Conservation (phyloP, 2,888 invertebrate genomes). For the Melipona beecheii region DNA sequence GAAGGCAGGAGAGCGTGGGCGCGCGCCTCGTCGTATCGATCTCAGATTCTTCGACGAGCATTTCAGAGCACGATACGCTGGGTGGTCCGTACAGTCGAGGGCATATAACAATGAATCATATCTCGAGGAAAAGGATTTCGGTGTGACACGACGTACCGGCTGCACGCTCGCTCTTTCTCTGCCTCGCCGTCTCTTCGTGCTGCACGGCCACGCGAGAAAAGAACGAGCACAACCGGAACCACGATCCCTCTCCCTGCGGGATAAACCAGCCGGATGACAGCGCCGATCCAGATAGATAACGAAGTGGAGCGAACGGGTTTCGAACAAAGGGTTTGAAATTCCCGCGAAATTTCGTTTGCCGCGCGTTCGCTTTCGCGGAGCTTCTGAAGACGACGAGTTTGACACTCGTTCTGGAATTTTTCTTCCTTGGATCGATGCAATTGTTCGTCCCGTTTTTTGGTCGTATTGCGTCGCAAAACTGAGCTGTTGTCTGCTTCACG, state of each 20-base stretch:
- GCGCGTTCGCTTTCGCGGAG: no score
- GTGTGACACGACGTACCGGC: conserved; percentile 70
- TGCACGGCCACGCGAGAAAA: conserved; percentile 44
- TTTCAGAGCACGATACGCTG: conserved; percentile 79
- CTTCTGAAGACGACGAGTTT: background rate
- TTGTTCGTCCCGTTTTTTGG: background rate
- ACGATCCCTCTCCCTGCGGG: conserved; percentile 45
- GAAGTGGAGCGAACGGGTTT: conserved; percentile 35
- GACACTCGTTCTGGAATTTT: background rate
- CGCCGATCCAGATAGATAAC: conserved; percentile 56
- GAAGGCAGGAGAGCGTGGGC: conserved; percentile 77
- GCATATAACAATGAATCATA: conserved; percentile 80
- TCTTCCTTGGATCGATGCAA: background rate
- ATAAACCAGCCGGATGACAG: conserved; percentile 60
- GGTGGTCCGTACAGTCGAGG: conserved; percentile 76
- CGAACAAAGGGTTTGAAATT: conserved; percentile 43
- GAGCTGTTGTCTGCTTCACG: no score
- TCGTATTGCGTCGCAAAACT: no score
- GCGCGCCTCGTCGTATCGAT: conserved; percentile 79
- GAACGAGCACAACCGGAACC: conserved; percentile 67
- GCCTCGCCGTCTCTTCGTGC: conserved; percentile 18
- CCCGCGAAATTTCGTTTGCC: conserved; percentile 9
- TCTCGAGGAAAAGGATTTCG: conserved; percentile 71
- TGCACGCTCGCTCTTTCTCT: conserved; percentile 30
- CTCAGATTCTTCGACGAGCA: conserved; percentile 77